Percentiles rank a stretch among this genome's conserved stretches.
Evolutionary conservation across 2,113 vertebrate species (phyloP).

Genomic region (Seriola aureovittata): DNA sequence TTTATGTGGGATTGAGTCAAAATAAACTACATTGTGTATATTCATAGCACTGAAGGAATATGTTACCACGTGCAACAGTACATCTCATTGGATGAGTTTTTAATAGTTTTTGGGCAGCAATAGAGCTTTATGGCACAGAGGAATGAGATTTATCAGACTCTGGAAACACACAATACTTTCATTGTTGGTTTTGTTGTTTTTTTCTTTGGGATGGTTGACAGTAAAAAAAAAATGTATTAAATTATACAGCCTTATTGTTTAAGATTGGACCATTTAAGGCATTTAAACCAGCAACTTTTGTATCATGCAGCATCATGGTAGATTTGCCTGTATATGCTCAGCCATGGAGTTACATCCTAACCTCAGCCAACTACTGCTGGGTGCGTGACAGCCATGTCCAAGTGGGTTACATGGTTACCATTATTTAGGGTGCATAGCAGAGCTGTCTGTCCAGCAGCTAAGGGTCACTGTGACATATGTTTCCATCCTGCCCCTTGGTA

Average conservation of each 20-base stretch:
- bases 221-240: not conserved
- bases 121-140: too few relatives aligned
- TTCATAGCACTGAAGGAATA: too few relatives aligned
- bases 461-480: not conserved
- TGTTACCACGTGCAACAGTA: too few relatives aligned
- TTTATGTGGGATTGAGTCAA: not conserved
- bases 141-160: too few relatives aligned
- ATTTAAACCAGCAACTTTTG: not conserved
- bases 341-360: not conserved
- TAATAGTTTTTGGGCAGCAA: too few relatives aligned
- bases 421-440: not conserved
- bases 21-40: not conserved
- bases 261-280: too few relatives aligned
- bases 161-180: too few relatives aligned
- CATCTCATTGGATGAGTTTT: too few relatives aligned
- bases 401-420: too few relatives aligned
- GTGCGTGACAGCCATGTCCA: not conserved
- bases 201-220: not conserved
- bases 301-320: too few relatives aligned
- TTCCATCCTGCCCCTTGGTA: not conserved
- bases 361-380: not conserved
- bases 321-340: too few relatives aligned
- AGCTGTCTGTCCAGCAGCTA: not conserved
- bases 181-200: too few relatives aligned
- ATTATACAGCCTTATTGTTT: not conserved